Percentiles rank a stretch among this genome's conserved stretches.
These are phyloP conservation scores for Myocastor coypus DNA, from an alignment of 2,113 vertebrate genomes.

Conservation along the genomic window DNA sequence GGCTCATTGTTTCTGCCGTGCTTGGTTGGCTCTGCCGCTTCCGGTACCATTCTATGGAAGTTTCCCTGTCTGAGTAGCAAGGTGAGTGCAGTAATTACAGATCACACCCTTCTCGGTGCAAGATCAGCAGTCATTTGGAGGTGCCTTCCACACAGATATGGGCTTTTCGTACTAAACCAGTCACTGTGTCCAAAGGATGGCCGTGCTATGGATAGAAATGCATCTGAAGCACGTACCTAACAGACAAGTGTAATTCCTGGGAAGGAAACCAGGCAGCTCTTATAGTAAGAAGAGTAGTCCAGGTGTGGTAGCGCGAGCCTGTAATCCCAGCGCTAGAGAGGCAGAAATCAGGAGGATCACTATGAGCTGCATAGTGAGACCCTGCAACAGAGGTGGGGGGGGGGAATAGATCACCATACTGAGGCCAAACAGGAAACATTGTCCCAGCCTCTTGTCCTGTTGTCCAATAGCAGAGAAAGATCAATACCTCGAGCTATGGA, in stretches of 20 bases:
- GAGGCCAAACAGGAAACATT: neutral
- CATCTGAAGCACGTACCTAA: neutral
- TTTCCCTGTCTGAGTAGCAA: neutral
- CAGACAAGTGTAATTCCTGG: neutral
- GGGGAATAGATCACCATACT: neutral
- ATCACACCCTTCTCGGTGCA: neutral
- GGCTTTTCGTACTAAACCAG: neutral
- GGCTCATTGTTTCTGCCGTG: neutral
- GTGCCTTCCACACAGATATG: neutral
- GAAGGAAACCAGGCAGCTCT: neutral
- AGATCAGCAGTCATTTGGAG: neutral
- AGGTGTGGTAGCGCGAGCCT: no score
- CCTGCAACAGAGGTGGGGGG: no score
- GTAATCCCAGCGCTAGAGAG: no score
- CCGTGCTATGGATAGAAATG: neutral
- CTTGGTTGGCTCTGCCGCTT: conserved; percentile 1
- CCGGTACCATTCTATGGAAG: neutral
- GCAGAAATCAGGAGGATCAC: no score
- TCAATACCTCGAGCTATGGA: neutral
- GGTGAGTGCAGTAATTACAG: neutral
- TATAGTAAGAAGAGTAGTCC: neutral
- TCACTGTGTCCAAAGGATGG: neutral
- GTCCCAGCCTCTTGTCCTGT: neutral
- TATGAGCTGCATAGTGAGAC: no score
- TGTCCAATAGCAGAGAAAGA: neutral